Base-by-base conservation (phyloP, 2,888 invertebrate species). In the Drosophila paranaensis region DNA sequence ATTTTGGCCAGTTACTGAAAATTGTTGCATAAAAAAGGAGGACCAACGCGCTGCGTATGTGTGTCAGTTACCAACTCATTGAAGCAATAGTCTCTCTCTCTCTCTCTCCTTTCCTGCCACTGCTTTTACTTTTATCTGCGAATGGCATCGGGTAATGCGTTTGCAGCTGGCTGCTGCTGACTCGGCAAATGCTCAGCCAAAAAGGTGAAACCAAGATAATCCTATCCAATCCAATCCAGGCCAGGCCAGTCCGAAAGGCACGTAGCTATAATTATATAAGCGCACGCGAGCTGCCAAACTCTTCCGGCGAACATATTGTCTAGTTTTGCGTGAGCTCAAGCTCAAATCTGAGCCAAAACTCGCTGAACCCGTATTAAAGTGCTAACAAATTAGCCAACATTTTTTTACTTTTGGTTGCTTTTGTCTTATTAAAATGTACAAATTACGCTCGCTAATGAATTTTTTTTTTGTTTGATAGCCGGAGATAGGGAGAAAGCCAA, bases 71-170 rank as follows among this genome's bases (percentile, higher is more conserved):
- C 37, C 60, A 68, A 64, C 71, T 76, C 72, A 76, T 79, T 73
- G 65, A 51, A 61, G 72, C 64, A 73, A 67, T 79, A 69, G 60
- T 48, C 71, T 68, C 65, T 33, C 71, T 68, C 65, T n/a, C n/a
- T n/a, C n/a, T n/a, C n/a, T n/a, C n/a, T n/a, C n/a, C 79, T 81
- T 77, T 79, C 79, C 71, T 82, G 81, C 82, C 83, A 81, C 81
- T 86, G 82, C 81, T 81, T 78, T 82, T 81, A 82, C 79, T 84
- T 87, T 80, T 86, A 86, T 86, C 89, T 86, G 72, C 54, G 71
- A 89, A 82, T 89, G 86, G 87, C 71, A 86, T 86, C 86, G 80
- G 73, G 66, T 82, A 82, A 86, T 89, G 89, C 88, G 74, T 83
- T 79, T 76, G 77, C 75, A 72, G 69, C 58, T 85, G 88, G 77